Evolutionary conservation across 53 echinoderm and acorn worm genomes (phyloP).

Genomic region (Antedon mediterranea): DNA sequence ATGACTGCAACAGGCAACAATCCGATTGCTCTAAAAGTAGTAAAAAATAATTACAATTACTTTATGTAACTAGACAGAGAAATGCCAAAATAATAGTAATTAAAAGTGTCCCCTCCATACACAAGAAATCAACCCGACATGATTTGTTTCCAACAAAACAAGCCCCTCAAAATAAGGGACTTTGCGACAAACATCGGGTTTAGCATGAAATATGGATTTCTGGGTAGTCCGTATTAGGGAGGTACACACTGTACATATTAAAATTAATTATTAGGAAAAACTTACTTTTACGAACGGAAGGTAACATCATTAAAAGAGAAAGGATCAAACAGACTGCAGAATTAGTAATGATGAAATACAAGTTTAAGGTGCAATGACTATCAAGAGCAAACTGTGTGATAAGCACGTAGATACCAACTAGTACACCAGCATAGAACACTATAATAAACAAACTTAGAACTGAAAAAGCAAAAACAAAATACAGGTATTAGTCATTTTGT

Average conservation of each 20-base stretch:
- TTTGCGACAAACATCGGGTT: too few relatives aligned
- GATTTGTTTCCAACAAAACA: too few relatives aligned
- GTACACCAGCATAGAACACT: not conserved
- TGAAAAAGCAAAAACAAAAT: not conserved
- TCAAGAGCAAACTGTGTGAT: not conserved
- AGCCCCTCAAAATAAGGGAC: too few relatives aligned
- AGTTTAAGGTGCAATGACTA: constrained; percentile 39
- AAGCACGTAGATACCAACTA: not conserved
- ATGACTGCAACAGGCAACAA: constrained; percentile 56
- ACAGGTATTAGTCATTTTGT: too few relatives aligned
- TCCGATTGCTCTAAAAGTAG: constrained; percentile 29
- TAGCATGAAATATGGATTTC: too few relatives aligned
- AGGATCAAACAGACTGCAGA: constrained; percentile 45
- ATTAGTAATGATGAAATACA: constrained; percentile 46
- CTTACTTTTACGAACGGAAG: constrained; percentile 53
- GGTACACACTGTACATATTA: too few relatives aligned
- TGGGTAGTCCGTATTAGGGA: too few relatives aligned
- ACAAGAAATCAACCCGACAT: too few relatives aligned
- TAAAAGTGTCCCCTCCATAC: too few relatives aligned
- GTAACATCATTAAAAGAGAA: constrained; percentile 42
- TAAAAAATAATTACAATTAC: not conserved
- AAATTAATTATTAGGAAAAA: too few relatives aligned
- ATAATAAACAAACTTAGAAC: not conserved
- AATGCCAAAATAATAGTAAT: too few relatives aligned
- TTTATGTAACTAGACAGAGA: too few relatives aligned